phyloP scores from a whole-genome alignment of 2,888 invertebrate species.

The Lithodes maja region DNA sequence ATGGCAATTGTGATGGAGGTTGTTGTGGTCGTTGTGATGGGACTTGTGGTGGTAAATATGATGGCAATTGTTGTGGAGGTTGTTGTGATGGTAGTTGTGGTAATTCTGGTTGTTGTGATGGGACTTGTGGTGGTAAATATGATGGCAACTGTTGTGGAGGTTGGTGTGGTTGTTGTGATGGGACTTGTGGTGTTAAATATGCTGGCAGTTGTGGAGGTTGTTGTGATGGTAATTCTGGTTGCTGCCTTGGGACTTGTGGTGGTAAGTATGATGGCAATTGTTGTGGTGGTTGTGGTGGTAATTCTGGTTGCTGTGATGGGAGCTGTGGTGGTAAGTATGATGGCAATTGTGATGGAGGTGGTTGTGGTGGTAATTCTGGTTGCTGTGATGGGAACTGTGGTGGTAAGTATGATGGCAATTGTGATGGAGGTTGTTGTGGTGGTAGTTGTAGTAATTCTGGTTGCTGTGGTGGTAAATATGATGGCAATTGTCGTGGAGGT shows the following conservation, averaged over 20 bases:
- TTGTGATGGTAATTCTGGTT: not conserved
- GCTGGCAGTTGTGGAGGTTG: not conserved
- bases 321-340: no score
- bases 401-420: not conserved
- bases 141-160: no score
- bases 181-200: not conserved
- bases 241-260: not conserved
- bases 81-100: not conserved
- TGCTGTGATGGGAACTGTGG: not conserved
- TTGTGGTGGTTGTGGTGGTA: not conserved
- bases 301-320: not conserved
- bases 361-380: not conserved
- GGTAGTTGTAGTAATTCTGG: not conserved
- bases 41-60: no score
- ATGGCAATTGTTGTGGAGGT: not conserved
- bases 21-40: not conserved
- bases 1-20: no score
- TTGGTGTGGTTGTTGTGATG: not conserved
- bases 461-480: no score
- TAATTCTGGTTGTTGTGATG: no score
- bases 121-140: no score
- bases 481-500: no score
- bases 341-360: no score
- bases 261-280: not conserved
- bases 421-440: not conserved